Evolutionary conservation across 2,797 vertebrate species (phyloP).

Genomic region (Rhabdophis nuchalis): DNA sequence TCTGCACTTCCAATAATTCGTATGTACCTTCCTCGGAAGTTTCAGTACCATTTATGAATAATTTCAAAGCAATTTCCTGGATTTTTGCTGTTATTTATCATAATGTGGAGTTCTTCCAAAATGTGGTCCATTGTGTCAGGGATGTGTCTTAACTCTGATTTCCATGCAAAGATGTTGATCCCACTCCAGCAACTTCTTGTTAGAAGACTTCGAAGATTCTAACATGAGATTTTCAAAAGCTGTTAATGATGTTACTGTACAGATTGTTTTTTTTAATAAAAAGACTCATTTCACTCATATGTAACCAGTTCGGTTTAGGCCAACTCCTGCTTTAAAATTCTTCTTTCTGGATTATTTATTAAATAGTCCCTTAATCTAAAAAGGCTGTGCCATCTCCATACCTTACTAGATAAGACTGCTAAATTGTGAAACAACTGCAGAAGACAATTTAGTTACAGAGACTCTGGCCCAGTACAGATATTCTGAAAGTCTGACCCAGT

Average conservation of each 20-base stretch:
- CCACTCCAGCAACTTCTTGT: neutral
- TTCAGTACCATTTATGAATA: neutral
- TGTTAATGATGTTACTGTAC: neutral
- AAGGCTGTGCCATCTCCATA: neutral
- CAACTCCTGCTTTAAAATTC: neutral
- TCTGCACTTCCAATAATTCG: neutral
- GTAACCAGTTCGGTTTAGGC: neutral
- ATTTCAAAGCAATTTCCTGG: neutral
- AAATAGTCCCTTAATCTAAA: neutral
- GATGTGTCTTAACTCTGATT: neutral
- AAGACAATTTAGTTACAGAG: neutral
- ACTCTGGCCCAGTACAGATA: neutral
- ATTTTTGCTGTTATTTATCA: neutral
- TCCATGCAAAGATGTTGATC: neutral
- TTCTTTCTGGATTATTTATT: neutral
- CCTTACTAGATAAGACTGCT: neutral
- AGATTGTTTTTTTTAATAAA: neutral
- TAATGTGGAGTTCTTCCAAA: neutral
- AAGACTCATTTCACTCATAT: neutral
- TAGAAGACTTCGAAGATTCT: neutral
- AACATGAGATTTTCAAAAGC: neutral
- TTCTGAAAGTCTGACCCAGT: neutral
- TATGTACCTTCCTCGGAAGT: neutral
- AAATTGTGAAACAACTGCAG: neutral
- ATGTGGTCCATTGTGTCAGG: neutral